Base-by-base conservation (phyloP, 2,888 invertebrate genomes). In the Choristoneura rosaceana region DNA sequence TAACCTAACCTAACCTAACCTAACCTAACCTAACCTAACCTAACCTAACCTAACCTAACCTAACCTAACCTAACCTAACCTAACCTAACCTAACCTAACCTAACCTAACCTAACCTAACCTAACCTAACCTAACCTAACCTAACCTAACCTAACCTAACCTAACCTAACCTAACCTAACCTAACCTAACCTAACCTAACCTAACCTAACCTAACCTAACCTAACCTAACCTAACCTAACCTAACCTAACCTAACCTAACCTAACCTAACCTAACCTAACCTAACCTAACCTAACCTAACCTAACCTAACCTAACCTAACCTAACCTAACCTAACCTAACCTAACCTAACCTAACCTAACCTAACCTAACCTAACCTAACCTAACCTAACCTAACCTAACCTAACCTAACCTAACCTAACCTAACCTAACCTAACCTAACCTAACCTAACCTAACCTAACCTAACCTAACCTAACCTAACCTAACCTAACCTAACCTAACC, bases 221-320 rank as follows among this genome's bases (percentile, higher is more conserved):
- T 62, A 41, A 62, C 43, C 43, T 41, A 41, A 62, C 43, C n/a
- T 38, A 62, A 62, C 41, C 43, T 38, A 62, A 25, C 17, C 17
- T 15, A 60, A 60, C 17, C 17, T 25, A 60, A 60, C 33, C 25
- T 60, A 60, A 60, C 25, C 33, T 60, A 25, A 25, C 5, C 5
- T 5, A 8, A 62, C 62, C 38, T n/a, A 41, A 38, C 62, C 62
- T 62, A 60, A 60, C 60, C 34, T 60, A 33, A 33, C 60, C 60
- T 60, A 25, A 60, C 34, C 33, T 60, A 60, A 34, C 60, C 60
- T 10, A 60, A 60, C 60, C 33, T 60, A 62, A 62, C 61, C 61
- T 62, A 62, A 62, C 61, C 61, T 62, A 62, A 62, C 61, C 61
- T 62, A 62, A 62, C 61, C 61, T 62, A 62, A 62, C 61, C 61